Percentiles rank a stretch among this genome's conserved stretches.
phyloP scores from a whole-genome alignment of 2,888 invertebrate species.

The Trissolcus japonicus region DNA sequence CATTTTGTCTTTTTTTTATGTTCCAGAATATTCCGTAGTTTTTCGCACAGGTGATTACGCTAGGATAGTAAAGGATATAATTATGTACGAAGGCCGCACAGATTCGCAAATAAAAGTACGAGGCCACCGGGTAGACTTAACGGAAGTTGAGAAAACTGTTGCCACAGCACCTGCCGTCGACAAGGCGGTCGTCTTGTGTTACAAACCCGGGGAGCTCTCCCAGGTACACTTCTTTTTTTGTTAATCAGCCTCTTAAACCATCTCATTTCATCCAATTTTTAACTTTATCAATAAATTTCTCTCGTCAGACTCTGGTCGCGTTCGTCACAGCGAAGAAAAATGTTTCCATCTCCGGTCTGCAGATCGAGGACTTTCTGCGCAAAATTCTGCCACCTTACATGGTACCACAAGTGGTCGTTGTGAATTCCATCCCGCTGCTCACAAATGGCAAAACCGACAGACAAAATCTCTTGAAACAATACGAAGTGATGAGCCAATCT shows the following conservation, averaged over 20 bases:
- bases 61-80: slow-evolving; percentile 81
- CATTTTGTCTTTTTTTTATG: slow-evolving; percentile 5
- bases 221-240: slow-evolving; percentile 71
- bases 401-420: slow-evolving; percentile 84
- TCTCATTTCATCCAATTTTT: no score
- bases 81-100: slow-evolving; percentile 88
- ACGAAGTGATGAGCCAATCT: slow-evolving; percentile 78
- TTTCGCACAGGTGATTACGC: slow-evolving; percentile 93
- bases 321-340: slow-evolving; percentile 79
- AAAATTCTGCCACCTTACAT: slow-evolving; percentile 85
- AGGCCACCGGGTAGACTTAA: slow-evolving; percentile 90
- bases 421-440: slow-evolving; percentile 86
- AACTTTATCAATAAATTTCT: no score
- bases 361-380: slow-evolving; percentile 82
- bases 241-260: no score
- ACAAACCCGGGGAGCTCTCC: slow-evolving; percentile 82
- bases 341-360: slow-evolving; percentile 76
- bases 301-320: slow-evolving; percentile 81
- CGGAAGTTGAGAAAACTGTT: slow-evolving; percentile 88
- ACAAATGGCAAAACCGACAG: slow-evolving; percentile 93
- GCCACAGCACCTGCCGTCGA: slow-evolving; percentile 81
- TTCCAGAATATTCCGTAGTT: slow-evolving; percentile 82
- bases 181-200: slow-evolving; percentile 87
- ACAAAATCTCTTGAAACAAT: slow-evolving; percentile 85
- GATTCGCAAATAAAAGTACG: slow-evolving; percentile 92